A percentile compares a stretch with the other conserved stretches of the same genome.
phyloP scores from a whole-genome alignment of 2,113 vertebrate genomes.

The Mus spicilegus region DNA sequence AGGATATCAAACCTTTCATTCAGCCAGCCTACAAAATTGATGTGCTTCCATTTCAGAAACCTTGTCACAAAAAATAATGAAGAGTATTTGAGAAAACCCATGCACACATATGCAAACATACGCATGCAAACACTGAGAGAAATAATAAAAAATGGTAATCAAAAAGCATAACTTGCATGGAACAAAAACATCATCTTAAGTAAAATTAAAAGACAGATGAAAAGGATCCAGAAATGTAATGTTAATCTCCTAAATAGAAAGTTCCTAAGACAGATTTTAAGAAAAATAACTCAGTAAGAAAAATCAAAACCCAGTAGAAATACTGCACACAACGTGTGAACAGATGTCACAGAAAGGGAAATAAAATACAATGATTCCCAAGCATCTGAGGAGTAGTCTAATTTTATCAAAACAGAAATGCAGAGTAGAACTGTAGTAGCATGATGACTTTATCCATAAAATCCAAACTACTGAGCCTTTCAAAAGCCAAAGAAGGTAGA shows the following conservation, averaged over 20 bases:
- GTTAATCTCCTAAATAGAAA: neutral
- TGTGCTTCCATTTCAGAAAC: neutral
- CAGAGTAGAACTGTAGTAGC: neutral
- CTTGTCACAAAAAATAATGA: neutral
- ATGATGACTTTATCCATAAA: neutral
- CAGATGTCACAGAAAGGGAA: constrained; percentile 32
- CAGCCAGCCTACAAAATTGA: neutral
- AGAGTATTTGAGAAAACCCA: neutral
- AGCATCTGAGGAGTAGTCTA: neutral
- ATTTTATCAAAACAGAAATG: constrained; percentile 26
- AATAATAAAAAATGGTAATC: neutral
- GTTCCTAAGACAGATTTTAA: constrained; percentile 1
- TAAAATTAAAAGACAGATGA: neutral
- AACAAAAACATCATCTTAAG: neutral
- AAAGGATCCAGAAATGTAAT: constrained; percentile 10
- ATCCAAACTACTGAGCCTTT: neutral
- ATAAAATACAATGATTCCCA: neutral
- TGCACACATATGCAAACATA: neutral
- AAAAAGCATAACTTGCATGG: constrained; percentile 8
- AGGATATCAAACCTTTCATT: neutral
- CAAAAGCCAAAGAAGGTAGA: neutral
- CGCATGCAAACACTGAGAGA: neutral
- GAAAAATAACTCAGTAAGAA: constrained; percentile 2
- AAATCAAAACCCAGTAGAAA: neutral
- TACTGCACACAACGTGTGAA: neutral